Conservation (phyloP, 2,888 invertebrate genomes). For the Therioaphis trifolii region DNA sequence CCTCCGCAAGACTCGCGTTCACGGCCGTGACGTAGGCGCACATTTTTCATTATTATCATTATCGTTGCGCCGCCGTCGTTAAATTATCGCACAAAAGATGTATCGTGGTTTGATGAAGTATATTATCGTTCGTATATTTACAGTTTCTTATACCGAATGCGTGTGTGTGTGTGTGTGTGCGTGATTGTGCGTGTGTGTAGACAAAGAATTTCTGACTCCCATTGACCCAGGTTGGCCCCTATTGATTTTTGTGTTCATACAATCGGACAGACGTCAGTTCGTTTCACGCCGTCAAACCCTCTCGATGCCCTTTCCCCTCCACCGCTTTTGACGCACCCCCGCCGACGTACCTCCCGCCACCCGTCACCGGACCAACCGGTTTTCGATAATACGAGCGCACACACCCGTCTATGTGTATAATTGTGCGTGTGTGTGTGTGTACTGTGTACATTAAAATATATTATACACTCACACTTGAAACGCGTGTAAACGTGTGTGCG, state of each 20-base stretch:
- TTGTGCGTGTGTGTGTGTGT: neutral
- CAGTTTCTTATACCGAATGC: too few relatives aligned
- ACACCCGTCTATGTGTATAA: neutral
- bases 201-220: constrained; percentile 27
- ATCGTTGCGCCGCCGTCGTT: neutral
- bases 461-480: neutral
- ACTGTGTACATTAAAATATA: neutral
- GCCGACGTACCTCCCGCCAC: neutral
- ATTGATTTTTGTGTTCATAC: constrained; percentile 59
- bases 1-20: constrained; percentile 3
- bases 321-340: neutral
- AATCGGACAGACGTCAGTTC: constrained; percentile 53
- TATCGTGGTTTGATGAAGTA: neutral
- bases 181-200: neutral
- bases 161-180: neutral
- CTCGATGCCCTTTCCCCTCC: neutral
- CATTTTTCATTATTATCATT: constrained; percentile 9
- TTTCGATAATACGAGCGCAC: too few relatives aligned
- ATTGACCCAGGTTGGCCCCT: constrained; percentile 44
- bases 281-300: constrained; percentile 54
- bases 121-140: constrained; percentile 43
- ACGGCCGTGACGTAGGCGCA: neutral
- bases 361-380: constrained; percentile 40
- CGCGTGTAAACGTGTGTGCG: too few relatives aligned
- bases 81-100: neutral